Base-by-base conservation (phyloP, 2,888 invertebrate species). In the Dilophus febrilis region DNA sequence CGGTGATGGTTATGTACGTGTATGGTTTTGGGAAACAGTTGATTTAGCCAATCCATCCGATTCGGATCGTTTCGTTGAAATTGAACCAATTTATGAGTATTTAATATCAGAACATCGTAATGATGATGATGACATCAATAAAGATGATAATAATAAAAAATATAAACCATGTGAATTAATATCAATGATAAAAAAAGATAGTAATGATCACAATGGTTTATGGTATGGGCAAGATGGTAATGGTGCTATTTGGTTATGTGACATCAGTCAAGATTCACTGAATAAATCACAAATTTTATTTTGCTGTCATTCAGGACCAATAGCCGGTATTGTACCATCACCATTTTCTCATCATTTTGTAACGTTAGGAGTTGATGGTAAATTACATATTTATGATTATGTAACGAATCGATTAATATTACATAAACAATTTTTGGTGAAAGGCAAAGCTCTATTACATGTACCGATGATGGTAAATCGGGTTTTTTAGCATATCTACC, bases 11-110 rank as follows among this genome's bases (percentile, higher is more conserved):
- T 79, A 74, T 56, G 69, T 85, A 12, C 68, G 77, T 6, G 74
- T 85, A 10, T 92, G 92, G 91, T 86, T 82, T 61, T 90, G 88
- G 70, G 86, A 87, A 49, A 79, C 81, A 0, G 84, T 91, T n/a
- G 87, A 90, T 48, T 73, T 80, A 45, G 83, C 88, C 0, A 84
- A 90, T 59, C 78, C 81, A 0, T 73, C 79, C 0, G 86, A 87
- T 49, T 81, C 84, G 6, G 77, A 84, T 49, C 72, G 75, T 6
- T 75, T 74, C 43, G 74, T 88, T 18, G 81, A 86, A 59, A 71
- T 88, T 41, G 87, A 90, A 55, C 90, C 91, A 2, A 80, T 83
- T 40, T 83, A 83, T 50, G 88, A 90, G 57, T 77, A 85, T 49
- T 69, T 71, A 47, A 75, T 79, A 16, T 64, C 65, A 2, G 46